phyloP scores from a whole-genome alignment of 2,888 invertebrate species.

The Pogonocherus hispidulus region DNA sequence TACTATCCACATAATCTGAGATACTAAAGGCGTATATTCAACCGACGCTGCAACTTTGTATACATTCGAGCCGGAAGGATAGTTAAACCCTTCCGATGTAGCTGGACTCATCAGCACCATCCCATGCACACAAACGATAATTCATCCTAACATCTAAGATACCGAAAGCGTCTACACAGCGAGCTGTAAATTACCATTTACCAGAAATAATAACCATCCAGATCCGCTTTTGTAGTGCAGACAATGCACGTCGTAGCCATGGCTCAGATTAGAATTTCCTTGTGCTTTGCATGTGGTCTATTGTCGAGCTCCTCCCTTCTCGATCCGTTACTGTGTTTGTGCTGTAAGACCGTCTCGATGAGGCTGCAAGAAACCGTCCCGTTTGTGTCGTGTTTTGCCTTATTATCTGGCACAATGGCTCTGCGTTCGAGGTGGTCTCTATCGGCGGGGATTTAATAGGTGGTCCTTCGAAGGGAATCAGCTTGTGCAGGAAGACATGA shows the following conservation, averaged over 20 bases:
- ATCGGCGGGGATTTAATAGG: not conserved
- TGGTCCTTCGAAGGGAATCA: too few species aligned
- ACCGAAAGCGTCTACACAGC: not conserved
- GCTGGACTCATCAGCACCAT: not conserved
- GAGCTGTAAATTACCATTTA: slow-evolving; percentile 26
- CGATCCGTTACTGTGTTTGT: slow-evolving; percentile 22
- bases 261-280: slow-evolving; percentile 37
- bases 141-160: not conserved
- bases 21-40: too few species aligned
- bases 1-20: too few species aligned
- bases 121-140: not conserved
- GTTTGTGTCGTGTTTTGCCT: slow-evolving; percentile 27
- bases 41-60: too few species aligned
- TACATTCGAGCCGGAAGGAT: too few species aligned
- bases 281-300: slow-evolving; percentile 31
- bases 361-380: slow-evolving; percentile 15
- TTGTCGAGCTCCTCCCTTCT: slow-evolving; percentile 36
- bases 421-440: not conserved
- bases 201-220: slow-evolving; percentile 25
- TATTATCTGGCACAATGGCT: slow-evolving; percentile 23
- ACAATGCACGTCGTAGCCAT: slow-evolving; percentile 29
- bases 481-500: too few species aligned
- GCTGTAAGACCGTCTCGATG: not conserved
- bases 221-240: slow-evolving; percentile 18
- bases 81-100: too few species aligned